These are phyloP conservation scores for Rhopilema esculentum DNA, from an alignment of 30 jellyfish, hydroid and myxozoan genomes.

Conservation along the genomic window DNA sequence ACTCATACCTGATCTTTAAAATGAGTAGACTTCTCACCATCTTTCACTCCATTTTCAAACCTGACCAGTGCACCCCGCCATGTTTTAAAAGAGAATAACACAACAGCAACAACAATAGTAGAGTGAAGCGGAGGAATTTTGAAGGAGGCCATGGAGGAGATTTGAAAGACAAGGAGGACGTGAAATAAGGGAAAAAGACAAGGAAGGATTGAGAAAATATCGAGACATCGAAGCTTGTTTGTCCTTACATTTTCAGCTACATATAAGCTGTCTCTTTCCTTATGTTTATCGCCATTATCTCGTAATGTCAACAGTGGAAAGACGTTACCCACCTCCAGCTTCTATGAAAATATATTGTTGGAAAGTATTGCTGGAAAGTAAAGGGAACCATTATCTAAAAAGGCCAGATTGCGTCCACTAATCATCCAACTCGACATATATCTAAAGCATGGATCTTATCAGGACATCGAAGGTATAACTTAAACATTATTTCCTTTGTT, in stretches of 20 bases:
- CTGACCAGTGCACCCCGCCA: neutral
- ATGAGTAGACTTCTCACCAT: too few relatives aligned
- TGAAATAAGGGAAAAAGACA: too few relatives aligned
- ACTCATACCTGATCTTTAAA: too few relatives aligned
- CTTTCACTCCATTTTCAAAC: neutral
- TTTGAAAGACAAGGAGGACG: too few relatives aligned
- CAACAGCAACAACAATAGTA: neutral
- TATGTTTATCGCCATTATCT: too few relatives aligned
- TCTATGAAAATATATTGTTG: too few relatives aligned
- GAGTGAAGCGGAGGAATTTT: neutral
- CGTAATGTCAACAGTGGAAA: too few relatives aligned
- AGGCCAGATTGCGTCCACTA: neutral
- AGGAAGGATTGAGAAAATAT: neutral
- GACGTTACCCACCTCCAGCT: too few relatives aligned
- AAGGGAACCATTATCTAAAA: neutral
- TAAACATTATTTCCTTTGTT: neutral
- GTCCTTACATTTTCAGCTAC: neutral
- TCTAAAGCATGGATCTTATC: constrained; percentile 22
- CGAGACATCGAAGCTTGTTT: neutral
- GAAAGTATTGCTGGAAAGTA: too few relatives aligned
- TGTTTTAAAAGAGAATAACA: neutral
- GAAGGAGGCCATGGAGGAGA: neutral
- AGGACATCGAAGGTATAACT: constrained; percentile 26
- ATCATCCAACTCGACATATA: neutral
- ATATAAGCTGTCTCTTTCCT: too few relatives aligned